phyloP scores from a whole-genome alignment of 2,797 vertebrate genomes.

The Eulemur mongoz region DNA sequence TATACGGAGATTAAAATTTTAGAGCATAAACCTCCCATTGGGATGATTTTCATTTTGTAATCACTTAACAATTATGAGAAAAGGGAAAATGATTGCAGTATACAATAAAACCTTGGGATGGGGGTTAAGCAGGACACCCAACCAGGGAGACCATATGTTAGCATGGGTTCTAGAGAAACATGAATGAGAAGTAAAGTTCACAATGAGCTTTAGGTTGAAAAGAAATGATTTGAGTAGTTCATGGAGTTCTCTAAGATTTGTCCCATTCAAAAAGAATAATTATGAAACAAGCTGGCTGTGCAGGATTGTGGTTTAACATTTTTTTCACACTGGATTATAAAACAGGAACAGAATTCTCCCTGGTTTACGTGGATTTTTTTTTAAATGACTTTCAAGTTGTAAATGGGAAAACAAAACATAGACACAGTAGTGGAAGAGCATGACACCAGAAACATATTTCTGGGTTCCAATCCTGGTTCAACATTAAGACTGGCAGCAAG shows the following conservation, averaged over 20 bases:
- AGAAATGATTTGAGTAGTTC: background rate
- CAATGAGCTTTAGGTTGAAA: background rate
- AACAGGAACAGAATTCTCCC: background rate
- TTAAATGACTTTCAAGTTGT: background rate
- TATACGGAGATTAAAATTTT: background rate
- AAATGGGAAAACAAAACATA: background rate
- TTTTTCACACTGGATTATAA: background rate
- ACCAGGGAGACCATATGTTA: background rate
- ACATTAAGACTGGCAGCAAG: background rate
- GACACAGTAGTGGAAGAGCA: background rate
- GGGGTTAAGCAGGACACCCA: background rate
- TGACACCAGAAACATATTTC: background rate
- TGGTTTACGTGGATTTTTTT: background rate
- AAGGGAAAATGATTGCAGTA: background rate
- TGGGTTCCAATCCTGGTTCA: background rate
- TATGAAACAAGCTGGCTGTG: background rate
- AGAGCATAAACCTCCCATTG: background rate
- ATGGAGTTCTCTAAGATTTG: background rate
- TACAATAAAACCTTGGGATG: background rate
- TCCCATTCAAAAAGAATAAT: background rate
- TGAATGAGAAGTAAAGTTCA: background rate
- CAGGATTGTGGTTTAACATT: background rate
- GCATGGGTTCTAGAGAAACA: background rate
- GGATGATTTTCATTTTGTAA: background rate
- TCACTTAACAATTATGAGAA: background rate